Conservation (phyloP, 2,797 vertebrate species). For the Psittacula derbiana region DNA sequence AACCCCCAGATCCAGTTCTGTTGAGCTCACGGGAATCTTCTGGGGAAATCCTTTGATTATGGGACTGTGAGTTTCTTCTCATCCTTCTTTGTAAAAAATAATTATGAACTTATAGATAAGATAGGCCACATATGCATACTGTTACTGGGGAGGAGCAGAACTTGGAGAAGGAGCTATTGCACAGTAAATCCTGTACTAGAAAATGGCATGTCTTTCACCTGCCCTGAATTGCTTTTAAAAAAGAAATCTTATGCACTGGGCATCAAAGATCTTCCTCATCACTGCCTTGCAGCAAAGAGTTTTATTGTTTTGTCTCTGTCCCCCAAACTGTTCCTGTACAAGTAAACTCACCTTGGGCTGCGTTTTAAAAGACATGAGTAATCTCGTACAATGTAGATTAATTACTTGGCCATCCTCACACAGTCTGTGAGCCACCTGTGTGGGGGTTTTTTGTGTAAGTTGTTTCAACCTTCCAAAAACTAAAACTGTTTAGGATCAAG, state of each 20-base stretch:
- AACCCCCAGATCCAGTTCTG: background rate
- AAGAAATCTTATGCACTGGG: background rate
- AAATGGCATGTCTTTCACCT: background rate
- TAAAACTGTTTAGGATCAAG: background rate
- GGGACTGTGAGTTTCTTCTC: background rate
- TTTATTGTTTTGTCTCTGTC: rapidly evolving
- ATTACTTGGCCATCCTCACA: background rate
- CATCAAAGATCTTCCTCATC: background rate
- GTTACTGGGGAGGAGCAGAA: background rate
- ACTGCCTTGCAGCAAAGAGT: background rate
- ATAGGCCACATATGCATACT: background rate
- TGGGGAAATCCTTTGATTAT: background rate
- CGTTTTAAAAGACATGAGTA: background rate
- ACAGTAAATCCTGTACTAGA: background rate
- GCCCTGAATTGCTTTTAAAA: background rate
- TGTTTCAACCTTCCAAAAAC: background rate
- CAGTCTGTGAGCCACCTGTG: rapidly evolving
- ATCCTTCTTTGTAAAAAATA: background rate
- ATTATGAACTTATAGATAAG: background rate
- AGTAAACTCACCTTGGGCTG: background rate
- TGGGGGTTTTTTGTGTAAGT: rapidly evolving
- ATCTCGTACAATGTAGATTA: background rate
- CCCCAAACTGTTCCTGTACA: background rate
- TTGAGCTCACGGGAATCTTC: background rate
- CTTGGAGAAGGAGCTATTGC: background rate